These are phyloP conservation scores for Pantherophis guttatus DNA, from an alignment of 2,113 vertebrate species.

Conservation along the genomic window DNA sequence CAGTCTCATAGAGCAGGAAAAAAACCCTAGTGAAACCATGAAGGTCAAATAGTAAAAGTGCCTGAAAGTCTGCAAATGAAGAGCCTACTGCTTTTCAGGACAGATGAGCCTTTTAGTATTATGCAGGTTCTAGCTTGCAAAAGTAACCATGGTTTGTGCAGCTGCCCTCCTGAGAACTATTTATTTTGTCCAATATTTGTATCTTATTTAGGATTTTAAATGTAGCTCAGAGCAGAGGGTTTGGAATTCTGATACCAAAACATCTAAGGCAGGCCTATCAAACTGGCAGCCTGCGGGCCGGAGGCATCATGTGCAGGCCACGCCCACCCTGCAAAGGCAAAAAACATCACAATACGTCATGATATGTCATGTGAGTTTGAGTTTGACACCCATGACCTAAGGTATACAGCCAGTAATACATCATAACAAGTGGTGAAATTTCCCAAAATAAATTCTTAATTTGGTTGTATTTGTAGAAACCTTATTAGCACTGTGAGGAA, in stretches of 20 bases:
- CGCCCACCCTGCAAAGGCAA: too few relatives aligned
- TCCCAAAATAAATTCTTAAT: neutral
- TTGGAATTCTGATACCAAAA: neutral
- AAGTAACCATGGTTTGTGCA: neutral
- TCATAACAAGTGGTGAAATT: neutral
- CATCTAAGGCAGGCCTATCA: neutral
- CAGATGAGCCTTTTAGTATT: neutral
- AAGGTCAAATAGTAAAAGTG: neutral
- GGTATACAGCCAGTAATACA: neutral
- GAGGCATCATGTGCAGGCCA: too few relatives aligned
- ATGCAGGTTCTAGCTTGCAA: neutral
- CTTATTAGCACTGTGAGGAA: neutral
- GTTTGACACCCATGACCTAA: neutral
- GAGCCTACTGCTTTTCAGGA: neutral
- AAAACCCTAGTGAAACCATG: neutral
- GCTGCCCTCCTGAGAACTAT: neutral
- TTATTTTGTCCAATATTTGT: neutral
- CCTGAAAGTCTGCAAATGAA: neutral
- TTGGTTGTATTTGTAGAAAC: neutral
- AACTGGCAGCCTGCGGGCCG: too few relatives aligned
- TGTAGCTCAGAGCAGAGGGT: neutral
- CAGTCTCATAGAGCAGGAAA: neutral
- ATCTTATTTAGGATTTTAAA: neutral
- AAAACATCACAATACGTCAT: too few relatives aligned
- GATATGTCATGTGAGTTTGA: too few relatives aligned